Evolutionary conservation across 2,888 invertebrate species (phyloP), one percentile per base, ranked within the genome.

Genomic region (Unio pictorum): DNA sequence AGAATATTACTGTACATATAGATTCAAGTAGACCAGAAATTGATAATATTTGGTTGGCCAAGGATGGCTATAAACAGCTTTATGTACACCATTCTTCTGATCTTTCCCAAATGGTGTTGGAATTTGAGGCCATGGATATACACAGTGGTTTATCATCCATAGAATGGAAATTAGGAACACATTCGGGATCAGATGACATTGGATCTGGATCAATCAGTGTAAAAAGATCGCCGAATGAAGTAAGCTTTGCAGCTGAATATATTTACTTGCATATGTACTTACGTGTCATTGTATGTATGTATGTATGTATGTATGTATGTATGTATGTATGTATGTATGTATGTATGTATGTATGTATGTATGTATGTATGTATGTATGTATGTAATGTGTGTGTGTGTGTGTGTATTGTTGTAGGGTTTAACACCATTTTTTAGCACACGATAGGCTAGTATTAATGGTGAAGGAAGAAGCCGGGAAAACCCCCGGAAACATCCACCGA

Each of bases 41-140:
- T n/a, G 66, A 65, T 5, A 70, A 81, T 11, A 64, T 77, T 17
- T 74, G 81, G 63, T 66, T 83, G 11, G 65, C 66, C 1, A 77
- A 74, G 30, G 66, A 72, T n/a, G 79, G 69, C 17, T 55, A 73
- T 15, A 68, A 75, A 30, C 59, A 64, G 18, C 54, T 83, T 17
- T 73, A 67, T 66, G 77, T 81, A 8, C 79, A 81, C 56, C 65
- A 70, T 68, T 64, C 68, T 20, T 69, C 67, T 18, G 78, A 81
- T 63, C 70, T 81, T 26, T 78, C 73, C 20, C 66, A 55, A 20
- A 73, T 79, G 71, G 26, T 26, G 34, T n/a, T 80, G 17, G 61
- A 70, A 58, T 70, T 78, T 61, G 66, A 71, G 15, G 72, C 75
- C 28, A 64, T 61, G 34, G 80, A 80, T 61, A 30, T 61, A 8